Evolutionary conservation across 2,888 invertebrate species (phyloP), one percentile per base, ranked within the genome.

Genomic region (Melitaea athalia): DNA sequence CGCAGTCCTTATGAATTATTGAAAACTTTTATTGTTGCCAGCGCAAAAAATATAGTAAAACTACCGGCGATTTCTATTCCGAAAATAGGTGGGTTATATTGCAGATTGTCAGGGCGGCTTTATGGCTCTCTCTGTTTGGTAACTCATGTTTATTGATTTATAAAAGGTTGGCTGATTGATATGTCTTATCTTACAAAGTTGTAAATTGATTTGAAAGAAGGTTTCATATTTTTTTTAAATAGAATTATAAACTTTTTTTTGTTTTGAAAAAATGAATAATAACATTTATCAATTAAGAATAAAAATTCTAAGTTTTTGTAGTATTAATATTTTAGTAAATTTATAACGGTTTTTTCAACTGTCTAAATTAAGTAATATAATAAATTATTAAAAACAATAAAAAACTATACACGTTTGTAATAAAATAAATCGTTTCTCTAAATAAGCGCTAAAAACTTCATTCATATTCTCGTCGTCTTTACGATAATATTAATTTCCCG

Each of bases 1-100:
- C 75, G 69, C 72, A 77, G 42, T 75, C 78, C 89, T 89, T 91
- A 92, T 92, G 91, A 91, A 92, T 92, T 91, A 92, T 92, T 91
- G 83, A 91, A 76, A 84, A 84, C 84, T 86, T 89, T 89, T 92
- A 91, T 91, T 91, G 91, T 91, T 82, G 81, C 79, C 78, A 76
- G 76, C 77, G 82, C 83, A 86, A 89, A 90, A 38, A 89, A 86
- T 81, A 82, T 80, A 82, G 72, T 81, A 83, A 85, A 83, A 84
- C 79, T 77, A 79, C 77, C 74, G 78, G 76, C 81, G 81, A 81
- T 83, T 85, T 89, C 91, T 91, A 91, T 90, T 91, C 88, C 77
- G 86, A 86, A 87, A 89, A 89, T 89, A 90, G 89, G 64, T 80
- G 80, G 83, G n/a, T 80, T 79, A 81, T 85, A 79, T 75, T 69